phyloP scores from a whole-genome alignment of 2,888 invertebrate species.

The Dryomyza anilis region DNA sequence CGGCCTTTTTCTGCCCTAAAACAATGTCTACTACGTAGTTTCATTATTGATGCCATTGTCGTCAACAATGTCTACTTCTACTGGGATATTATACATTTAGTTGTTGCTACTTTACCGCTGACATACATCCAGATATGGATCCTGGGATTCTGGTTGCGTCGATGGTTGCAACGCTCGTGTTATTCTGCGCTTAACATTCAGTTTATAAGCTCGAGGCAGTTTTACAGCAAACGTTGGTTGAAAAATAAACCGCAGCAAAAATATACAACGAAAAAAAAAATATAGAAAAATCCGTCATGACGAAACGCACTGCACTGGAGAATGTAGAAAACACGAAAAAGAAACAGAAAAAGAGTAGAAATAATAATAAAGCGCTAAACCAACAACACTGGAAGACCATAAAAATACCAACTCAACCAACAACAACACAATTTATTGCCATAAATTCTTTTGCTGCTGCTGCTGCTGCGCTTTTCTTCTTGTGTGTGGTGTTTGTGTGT shows the following conservation, averaged over 20 bases:
- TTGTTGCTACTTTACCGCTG: background rate
- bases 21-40: too few species aligned
- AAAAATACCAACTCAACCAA: constrained; percentile 25
- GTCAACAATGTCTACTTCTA: too few species aligned
- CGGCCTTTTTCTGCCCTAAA: too few species aligned
- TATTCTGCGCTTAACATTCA: constrained; percentile 16
- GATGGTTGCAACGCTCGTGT: background rate
- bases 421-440: constrained; percentile 39
- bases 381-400: constrained; percentile 25
- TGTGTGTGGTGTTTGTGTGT: background rate
- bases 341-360: background rate
- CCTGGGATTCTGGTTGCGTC: background rate
- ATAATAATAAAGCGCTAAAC: constrained; percentile 23
- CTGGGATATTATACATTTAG: too few species aligned
- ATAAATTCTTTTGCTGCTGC: constrained; percentile 33
- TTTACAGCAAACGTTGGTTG: background rate
- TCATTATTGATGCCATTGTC: too few species aligned
- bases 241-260: too few species aligned
- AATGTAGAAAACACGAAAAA: background rate
- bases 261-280: too few species aligned
- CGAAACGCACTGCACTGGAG: background rate
- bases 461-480: constrained; percentile 2
- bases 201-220: constrained; percentile 12
- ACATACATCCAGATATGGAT: background rate
- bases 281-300: too few species aligned